phyloP scores from a whole-genome alignment of 1,140 invertebrate genomes.

The Holcopasites calliopsidis region DNA sequence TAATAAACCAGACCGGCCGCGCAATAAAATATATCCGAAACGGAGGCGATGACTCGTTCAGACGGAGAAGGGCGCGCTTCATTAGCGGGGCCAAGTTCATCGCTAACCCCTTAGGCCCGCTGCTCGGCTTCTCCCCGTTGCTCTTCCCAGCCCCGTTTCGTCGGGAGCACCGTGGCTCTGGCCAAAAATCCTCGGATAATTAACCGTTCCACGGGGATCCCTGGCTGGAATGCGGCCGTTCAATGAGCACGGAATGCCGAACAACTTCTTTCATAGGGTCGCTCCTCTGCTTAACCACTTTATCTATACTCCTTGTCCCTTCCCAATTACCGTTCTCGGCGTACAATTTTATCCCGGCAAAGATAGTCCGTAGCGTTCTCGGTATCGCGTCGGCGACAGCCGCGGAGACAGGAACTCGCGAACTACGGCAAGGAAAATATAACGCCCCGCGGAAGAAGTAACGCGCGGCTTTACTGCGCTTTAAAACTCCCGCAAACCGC shows the following conservation, averaged over 20 bases:
- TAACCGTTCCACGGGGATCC: constrained; percentile 71
- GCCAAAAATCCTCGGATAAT: constrained; percentile 76
- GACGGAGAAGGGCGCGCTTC: constrained; percentile 70
- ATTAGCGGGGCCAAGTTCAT: constrained; percentile 78
- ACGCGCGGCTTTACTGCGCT: constrained; percentile 76
- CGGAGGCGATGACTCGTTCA: constrained; percentile 78
- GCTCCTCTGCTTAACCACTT: not conserved
- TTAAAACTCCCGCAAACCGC: constrained; percentile 77
- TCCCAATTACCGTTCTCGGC: constrained; percentile 20
- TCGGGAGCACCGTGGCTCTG: constrained; percentile 36
- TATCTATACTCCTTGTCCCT: constrained; percentile 6
- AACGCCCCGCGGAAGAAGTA: constrained; percentile 73
- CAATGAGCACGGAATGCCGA: constrained; percentile 61
- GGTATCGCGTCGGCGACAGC: constrained; percentile 65
- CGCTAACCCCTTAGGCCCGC: constrained; percentile 73
- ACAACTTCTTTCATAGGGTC: constrained; percentile 57
- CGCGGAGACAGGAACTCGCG: constrained; percentile 62
- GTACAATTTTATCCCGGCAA: not conserved
- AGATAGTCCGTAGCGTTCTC: too few relatives aligned
- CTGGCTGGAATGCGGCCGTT: constrained; percentile 64
- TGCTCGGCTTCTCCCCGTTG: not conserved
- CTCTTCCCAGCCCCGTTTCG: constrained; percentile 14
- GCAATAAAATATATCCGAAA: constrained; percentile 79
- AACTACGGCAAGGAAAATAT: constrained; percentile 72
- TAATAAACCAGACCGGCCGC: constrained; percentile 76